Conservation (phyloP, 2,797 vertebrate species). For the Petrocephalus schoutedeni region DNA sequence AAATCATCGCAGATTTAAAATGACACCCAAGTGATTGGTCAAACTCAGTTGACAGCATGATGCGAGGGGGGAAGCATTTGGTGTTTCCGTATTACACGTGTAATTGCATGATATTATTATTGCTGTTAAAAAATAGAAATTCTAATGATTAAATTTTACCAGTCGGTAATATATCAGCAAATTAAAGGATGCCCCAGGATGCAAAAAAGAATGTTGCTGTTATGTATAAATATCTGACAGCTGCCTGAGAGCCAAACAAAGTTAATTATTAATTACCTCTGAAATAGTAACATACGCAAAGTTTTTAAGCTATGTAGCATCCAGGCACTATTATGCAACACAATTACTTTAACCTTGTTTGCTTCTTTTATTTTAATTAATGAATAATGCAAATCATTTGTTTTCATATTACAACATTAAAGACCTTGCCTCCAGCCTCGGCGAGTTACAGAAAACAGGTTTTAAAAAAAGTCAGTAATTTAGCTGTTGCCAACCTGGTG, state of each 20-base stretch:
- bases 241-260: not conserved
- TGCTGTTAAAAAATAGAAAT: constrained; percentile 1
- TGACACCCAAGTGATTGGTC: constrained; percentile 17
- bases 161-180: not conserved
- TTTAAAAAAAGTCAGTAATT: not conserved
- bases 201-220: not conserved
- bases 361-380: constrained; percentile 13
- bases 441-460: not conserved
- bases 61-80: not conserved
- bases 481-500: not conserved
- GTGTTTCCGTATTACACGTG: not conserved
- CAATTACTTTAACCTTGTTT: constrained; percentile 1
- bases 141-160: not conserved
- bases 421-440: constrained; percentile 1
- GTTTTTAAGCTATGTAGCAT: not conserved
- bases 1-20: constrained; percentile 1
- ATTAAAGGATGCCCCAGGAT: not conserved
- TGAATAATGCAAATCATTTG: not conserved
- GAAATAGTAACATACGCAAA: not conserved
- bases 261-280: not conserved
- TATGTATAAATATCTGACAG: not conserved
- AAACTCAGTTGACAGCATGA: not conserved
- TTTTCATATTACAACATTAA: not conserved
- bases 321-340: not conserved
- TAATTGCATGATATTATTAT: not conserved